phyloP scores from a whole-genome alignment of 2,888 invertebrate genomes.

The Eupeodes luniger region DNA sequence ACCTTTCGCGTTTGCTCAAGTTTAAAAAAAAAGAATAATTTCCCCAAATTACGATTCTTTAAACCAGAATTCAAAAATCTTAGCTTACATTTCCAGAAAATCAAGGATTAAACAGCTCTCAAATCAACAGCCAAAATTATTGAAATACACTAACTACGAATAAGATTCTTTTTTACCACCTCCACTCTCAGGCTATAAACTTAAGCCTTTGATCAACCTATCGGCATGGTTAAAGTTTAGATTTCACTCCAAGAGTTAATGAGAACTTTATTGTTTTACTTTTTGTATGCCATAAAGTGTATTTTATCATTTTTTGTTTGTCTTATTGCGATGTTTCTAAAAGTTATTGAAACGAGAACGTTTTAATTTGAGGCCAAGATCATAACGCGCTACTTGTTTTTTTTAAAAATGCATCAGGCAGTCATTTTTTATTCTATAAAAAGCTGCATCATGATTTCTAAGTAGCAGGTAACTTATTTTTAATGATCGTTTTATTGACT shows the following conservation, averaged over 20 bases:
- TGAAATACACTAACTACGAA: no score
- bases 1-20: no score
- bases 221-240: conserved; percentile 54
- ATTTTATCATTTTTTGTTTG: not conserved
- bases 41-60: no score
- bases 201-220: not conserved
- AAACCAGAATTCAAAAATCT: no score
- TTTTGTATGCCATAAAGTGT: conserved; percentile 13
- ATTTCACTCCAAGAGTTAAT: conserved; percentile 65
- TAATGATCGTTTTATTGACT: not conserved
- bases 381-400: conserved; percentile 48
- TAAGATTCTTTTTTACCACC: not conserved
- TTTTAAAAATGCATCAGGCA: not conserved
- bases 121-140: no score
- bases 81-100: no score
- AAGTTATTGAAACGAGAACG: conserved; percentile 41
- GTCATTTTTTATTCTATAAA: not conserved
- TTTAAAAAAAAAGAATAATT: no score
- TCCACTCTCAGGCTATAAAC: not conserved
- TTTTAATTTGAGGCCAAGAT: conserved; percentile 32
- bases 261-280: conserved; percentile 60
- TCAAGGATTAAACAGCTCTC: no score
- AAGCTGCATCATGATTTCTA: not conserved
- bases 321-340: not conserved
- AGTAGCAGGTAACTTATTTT: not conserved